Percentiles rank a stretch among this genome's conserved stretches.
phyloP scores from a whole-genome alignment of 2,797 vertebrate genomes.

The Tenualosa ilisha region DNA sequence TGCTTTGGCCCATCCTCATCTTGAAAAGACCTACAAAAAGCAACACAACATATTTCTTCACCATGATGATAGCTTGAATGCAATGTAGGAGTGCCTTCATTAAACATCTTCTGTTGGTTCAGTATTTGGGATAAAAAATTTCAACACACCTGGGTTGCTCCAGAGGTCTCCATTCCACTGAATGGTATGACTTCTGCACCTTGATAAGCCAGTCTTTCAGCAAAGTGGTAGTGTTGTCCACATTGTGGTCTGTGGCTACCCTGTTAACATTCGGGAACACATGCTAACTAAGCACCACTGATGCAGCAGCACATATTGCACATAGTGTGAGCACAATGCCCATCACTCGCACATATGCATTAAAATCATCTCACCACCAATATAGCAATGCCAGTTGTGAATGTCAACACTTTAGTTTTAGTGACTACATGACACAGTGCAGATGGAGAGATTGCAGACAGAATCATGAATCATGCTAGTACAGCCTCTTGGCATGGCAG shows the following conservation, averaged over 20 bases:
- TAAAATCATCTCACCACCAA: background rate
- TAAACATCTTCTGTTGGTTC: background rate
- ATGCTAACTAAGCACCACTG: background rate
- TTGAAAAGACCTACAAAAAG: conserved; percentile 70
- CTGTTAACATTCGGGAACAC: conserved; percentile 64
- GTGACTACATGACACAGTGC: background rate
- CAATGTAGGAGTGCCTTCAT: background rate
- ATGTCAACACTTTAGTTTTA: background rate
- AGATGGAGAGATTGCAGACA: background rate
- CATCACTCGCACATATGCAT: background rate
- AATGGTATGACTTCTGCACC: conserved; percentile 85
- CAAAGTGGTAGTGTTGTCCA: conserved; percentile 84
- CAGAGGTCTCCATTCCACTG: conserved; percentile 89
- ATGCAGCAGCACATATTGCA: background rate
- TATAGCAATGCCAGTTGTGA: background rate
- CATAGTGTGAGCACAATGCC: background rate
- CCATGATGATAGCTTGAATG: background rate
- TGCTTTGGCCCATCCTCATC: conserved; percentile 87
- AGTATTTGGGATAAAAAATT: background rate
- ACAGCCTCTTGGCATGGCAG: background rate
- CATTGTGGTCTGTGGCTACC: conserved; percentile 92
- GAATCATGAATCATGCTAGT: background rate
- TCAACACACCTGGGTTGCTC: conserved; percentile 79
- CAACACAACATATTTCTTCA: background rate
- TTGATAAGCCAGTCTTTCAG: conserved; percentile 88